phyloP scores from a whole-genome alignment of 2,113 vertebrate genomes.

The Macroglossus sobrinus region DNA sequence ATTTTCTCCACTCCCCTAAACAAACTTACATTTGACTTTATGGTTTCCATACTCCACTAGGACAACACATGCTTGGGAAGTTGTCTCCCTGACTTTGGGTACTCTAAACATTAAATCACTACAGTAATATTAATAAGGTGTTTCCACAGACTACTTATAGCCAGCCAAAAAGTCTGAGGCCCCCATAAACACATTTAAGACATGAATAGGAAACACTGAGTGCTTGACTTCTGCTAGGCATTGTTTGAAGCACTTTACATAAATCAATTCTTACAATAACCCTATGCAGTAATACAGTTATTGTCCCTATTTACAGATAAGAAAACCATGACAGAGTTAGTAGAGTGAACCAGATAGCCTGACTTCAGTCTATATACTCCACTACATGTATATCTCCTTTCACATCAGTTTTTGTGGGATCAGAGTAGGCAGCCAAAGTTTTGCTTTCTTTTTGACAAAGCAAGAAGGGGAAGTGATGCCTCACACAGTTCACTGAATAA shows the following conservation, averaged over 20 bases:
- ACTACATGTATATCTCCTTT: neutral
- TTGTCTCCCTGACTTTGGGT: neutral
- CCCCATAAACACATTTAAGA: neutral
- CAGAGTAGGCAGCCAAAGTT: neutral
- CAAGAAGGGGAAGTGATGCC: constrained; percentile 8
- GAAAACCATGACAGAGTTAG: neutral
- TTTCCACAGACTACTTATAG: neutral
- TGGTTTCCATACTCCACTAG: neutral
- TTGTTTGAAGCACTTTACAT: neutral
- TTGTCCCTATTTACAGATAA: neutral
- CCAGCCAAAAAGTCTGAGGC: neutral
- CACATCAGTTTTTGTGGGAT: neutral
- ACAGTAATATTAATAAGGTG: neutral
- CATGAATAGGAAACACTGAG: neutral
- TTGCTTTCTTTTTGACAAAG: neutral
- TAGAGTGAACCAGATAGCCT: neutral
- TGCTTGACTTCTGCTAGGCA: neutral
- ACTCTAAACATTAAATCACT: neutral
- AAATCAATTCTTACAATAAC: neutral
- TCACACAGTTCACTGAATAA: neutral
- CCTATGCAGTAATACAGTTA: neutral
- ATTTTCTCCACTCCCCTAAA: neutral
- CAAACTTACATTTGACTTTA: neutral
- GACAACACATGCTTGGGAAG: neutral
- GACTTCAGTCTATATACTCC: neutral